Base-by-base conservation (phyloP, 2,888 invertebrate species). In the Sipha maydis region DNA sequence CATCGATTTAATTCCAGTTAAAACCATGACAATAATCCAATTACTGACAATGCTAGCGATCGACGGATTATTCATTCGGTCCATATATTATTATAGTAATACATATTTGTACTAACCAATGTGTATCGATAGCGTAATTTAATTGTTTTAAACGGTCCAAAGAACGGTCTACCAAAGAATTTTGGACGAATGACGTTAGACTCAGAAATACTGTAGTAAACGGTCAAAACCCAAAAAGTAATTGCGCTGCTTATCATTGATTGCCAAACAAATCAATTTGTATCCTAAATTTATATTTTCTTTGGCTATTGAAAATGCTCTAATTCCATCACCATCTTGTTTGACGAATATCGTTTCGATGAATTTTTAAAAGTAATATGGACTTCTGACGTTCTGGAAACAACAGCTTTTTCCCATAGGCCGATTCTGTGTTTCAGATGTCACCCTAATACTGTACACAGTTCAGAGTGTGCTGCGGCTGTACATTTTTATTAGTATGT, bases 281-380 rank as follows among this genome's bases (percentile, higher is more conserved):
- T 67, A 17, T 31, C 67, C 34, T n/a, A 41, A 7, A 28, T 19
- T 25, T 84, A 76, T 61, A 61, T 76, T 76, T 28, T 28, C 61
- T 76, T 56, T 61, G 38, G 38, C n/a, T 19, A 9, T 61, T 11
- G 28, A 8, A 61, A 61, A 84, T n/a, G 4, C 61, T 3, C 69
- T 31, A 28, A 69, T 48, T 34, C 34, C 54, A 31, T 14, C 21
- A 69, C 56, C 25, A 54, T 31, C 34, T 73, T 14, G 17, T 56
- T 73, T 73, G 73, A 84, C 28, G 38, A n/a, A 84, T 75, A 75
- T 73, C 75, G 28, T 41, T 82, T 28, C 69, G 56, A 83, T 75
- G 34, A 73, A 71, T 38, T 38, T 48, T 56, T 83, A 28, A 83
- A 61, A 84, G 61, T 61, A 61, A 84, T 71, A 83, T 31, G 82